These are phyloP conservation scores for Manduca sexta DNA, from an alignment of 1,140 invertebrate species.

Conservation along the genomic window DNA sequence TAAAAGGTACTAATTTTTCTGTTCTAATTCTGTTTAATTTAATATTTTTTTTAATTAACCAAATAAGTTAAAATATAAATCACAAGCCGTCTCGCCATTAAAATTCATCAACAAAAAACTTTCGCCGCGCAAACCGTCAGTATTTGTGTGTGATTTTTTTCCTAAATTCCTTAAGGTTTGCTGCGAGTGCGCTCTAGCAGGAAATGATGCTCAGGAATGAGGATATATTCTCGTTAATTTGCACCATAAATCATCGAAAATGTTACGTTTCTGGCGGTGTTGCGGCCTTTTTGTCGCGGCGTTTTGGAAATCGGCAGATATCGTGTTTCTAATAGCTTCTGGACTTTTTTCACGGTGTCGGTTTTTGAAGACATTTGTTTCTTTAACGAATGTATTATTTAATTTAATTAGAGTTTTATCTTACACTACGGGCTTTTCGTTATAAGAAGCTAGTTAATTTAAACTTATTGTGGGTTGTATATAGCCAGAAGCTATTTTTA, in stretches of 20 bases:
- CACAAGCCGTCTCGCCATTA: too few species aligned
- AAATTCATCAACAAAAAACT: conserved; percentile 12
- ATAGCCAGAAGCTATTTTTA: too few species aligned
- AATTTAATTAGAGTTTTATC: too few species aligned
- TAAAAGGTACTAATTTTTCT: too few species aligned
- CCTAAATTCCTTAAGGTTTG: conserved; percentile 33
- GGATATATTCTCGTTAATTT: conserved; percentile 72
- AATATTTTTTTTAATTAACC: too few species aligned
- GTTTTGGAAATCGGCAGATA: conserved; percentile 30
- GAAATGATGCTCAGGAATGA: conserved; percentile 69
- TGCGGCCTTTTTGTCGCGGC: conserved; percentile 45
- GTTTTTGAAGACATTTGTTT: not conserved
- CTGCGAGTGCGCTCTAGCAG: conserved; percentile 60
- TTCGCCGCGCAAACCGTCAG: conserved; percentile 17
- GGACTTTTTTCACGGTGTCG: conserved; percentile 20
- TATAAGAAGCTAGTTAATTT: too few species aligned
- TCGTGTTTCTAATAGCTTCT: conserved; percentile 46
- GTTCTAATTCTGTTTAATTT: too few species aligned
- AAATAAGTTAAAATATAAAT: too few species aligned
- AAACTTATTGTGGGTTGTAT: too few species aligned
- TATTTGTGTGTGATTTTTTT: conserved; percentile 49
- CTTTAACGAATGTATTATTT: too few species aligned
- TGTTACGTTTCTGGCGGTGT: conserved; percentile 49
- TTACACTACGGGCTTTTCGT: too few species aligned
- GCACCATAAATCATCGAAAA: conserved; percentile 71